Evolutionary conservation across 2,797 vertebrate species (phyloP).

Genomic region (Pseudomugil gertrudae): DNA sequence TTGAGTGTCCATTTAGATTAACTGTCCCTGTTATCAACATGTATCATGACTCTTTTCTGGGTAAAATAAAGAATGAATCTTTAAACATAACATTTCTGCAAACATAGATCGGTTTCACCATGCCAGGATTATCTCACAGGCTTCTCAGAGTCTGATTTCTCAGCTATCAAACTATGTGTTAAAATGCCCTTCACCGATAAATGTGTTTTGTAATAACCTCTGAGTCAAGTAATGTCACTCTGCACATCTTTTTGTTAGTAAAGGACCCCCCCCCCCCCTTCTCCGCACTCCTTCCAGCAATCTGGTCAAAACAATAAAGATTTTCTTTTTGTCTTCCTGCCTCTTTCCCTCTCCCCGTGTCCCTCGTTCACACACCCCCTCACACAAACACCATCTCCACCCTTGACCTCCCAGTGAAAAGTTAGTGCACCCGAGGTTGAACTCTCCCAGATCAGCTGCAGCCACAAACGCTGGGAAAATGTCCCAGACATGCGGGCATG

Average conservation of each 20-base stretch:
- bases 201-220: neutral
- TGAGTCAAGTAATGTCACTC: neutral
- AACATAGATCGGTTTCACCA: neutral
- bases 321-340: conserved; percentile 48
- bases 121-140: neutral
- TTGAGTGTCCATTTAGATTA: neutral
- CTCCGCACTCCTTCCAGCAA: conserved; percentile 25
- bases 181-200: neutral
- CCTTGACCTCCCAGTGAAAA: conserved; percentile 85
- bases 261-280: neutral
- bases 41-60: neutral
- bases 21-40: neutral
- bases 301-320: conserved; percentile 57
- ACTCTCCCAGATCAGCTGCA: conserved; percentile 77
- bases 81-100: too few species aligned
- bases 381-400: conserved; percentile 70
- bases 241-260: neutral
- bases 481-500: conserved; percentile 55
- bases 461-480: conserved; percentile 82
- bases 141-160: neutral
- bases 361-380: conserved; percentile 57
- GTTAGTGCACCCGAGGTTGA: conserved; percentile 80
- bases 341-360: conserved; percentile 30
- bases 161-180: neutral
- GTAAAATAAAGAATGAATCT: too few species aligned